Evolutionary conservation across 2,113 vertebrate genomes (phyloP).

Genomic region (Hypocryptadius cinnamomeus): DNA sequence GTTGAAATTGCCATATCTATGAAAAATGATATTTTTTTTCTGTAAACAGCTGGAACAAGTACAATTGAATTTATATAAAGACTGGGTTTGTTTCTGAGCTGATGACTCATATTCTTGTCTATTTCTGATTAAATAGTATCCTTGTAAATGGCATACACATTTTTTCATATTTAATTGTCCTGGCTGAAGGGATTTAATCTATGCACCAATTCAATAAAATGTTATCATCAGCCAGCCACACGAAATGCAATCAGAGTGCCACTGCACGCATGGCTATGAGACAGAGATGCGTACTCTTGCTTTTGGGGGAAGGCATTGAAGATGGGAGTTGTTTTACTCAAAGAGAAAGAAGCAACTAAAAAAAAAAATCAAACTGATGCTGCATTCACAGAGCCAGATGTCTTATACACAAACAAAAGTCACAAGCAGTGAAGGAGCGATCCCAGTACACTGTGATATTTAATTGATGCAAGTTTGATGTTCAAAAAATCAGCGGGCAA

Average conservation of each 20-base stretch:
- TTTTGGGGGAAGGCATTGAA: not conserved
- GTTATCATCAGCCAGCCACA: not conserved
- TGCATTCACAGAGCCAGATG: conserved; percentile 7
- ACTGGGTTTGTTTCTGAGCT: conserved; percentile 32
- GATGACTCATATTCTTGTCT: conserved; percentile 50
- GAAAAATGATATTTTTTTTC: not conserved
- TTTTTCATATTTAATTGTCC: conserved; percentile 52
- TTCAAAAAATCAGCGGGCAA: not conserved
- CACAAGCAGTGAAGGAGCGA: not conserved
- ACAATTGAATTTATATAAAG: conserved; percentile 49
- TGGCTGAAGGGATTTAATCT: conserved; percentile 31
- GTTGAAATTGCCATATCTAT: not conserved
- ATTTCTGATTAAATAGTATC: conserved; percentile 62
- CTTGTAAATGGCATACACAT: conserved; percentile 15
- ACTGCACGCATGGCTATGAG: not conserved
- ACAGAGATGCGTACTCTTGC: not conserved
- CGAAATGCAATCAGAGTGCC: conserved; percentile 2
- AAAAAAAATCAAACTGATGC: not conserved
- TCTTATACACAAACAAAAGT: not conserved
- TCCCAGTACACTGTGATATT: not conserved
- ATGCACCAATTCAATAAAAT: conserved; percentile 31
- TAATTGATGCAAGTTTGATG: not conserved
- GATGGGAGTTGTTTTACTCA: not conserved
- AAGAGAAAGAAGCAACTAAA: not conserved
- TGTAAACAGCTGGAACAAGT: conserved; percentile 36